Evolutionary conservation across 1,140 invertebrate genomes (phyloP), one percentile per base, ranked within the genome.

Genomic region (Cyrtorhinus lividipennis): DNA sequence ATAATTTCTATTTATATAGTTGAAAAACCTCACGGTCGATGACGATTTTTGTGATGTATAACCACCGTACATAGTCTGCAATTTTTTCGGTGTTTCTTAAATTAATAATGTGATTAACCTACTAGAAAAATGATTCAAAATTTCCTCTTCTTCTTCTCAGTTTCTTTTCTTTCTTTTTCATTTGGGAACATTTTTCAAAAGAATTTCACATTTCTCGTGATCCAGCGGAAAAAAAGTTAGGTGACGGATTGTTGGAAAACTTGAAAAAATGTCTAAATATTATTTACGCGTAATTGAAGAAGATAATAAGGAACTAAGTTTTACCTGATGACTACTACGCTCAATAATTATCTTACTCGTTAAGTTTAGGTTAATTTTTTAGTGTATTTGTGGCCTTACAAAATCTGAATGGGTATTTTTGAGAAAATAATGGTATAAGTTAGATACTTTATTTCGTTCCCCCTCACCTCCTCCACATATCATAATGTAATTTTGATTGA

Each of bases 301-400:
- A 38, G 48, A 53, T 53, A 53, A 53, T 53, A 53, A 53, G n/a
- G n/a, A 22, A 53, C 10, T 53, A 53, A 53, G 48, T n/a, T 53
- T 53, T 53, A 53, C 48, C 48, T 53, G 48, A 53, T 53, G 48
- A 53, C 20, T 53, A 53, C 48, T 53, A 53, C 48, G 48, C 48
- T 53, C 48, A 53, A 53, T 53, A 53, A 53, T 53, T 53, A 53
- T 53, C 48, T 53, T 15, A 15, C 48, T 15, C 48, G 48, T 53
- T 53, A 53, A 15, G 48, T 53, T 53, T 15, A 53, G 48, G 20
- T 53, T 53, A 53, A 53, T 12, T 53, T 53, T 53, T 38, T 10
- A 53, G 20, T 53, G 48, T 53, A 53, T 53, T 38, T 53, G 48
- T 53, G 48, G 48, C 48, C 48, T 53, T 53, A 53, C 10, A 53